These are phyloP conservation scores for Dipodomys merriami DNA, from an alignment of 2,113 vertebrate genomes.

Conservation along the genomic window DNA sequence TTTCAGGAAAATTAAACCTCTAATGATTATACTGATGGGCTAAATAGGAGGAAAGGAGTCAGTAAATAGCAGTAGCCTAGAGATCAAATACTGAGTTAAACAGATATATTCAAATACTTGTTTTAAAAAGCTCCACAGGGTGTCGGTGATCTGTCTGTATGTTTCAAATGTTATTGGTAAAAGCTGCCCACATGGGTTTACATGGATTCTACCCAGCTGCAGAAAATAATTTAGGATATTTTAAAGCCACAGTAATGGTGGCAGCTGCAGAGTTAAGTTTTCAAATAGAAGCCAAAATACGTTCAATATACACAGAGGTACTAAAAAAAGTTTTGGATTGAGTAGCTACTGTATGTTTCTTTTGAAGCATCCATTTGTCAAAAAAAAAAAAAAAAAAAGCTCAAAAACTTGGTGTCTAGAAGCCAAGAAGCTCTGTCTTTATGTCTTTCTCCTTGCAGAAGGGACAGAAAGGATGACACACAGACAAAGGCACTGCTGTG, in stretches of 20 bases:
- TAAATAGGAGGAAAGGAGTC: background rate
- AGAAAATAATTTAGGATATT: background rate
- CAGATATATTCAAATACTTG: background rate
- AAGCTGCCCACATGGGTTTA: background rate
- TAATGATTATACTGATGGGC: background rate
- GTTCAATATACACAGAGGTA: background rate
- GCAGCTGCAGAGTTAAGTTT: background rate
- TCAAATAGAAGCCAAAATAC: slow-evolving; percentile 1
- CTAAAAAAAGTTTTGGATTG: background rate
- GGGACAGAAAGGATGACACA: no score
- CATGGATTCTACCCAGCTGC: background rate
- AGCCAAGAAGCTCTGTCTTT: background rate
- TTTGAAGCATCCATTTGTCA: background rate
- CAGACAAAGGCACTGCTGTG: background rate
- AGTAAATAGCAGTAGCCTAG: background rate
- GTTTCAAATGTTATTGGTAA: background rate
- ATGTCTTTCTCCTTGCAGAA: background rate
- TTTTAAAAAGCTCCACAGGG: no score
- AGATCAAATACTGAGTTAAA: background rate
- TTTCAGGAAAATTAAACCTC: background rate
- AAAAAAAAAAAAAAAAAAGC: background rate
- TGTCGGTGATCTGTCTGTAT: no score
- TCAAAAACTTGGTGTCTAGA: background rate
- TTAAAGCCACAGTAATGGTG: background rate
- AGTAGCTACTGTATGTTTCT: background rate